phyloP scores from a whole-genome alignment of 2,113 vertebrate species.

The Danionella cerebrum region DNA sequence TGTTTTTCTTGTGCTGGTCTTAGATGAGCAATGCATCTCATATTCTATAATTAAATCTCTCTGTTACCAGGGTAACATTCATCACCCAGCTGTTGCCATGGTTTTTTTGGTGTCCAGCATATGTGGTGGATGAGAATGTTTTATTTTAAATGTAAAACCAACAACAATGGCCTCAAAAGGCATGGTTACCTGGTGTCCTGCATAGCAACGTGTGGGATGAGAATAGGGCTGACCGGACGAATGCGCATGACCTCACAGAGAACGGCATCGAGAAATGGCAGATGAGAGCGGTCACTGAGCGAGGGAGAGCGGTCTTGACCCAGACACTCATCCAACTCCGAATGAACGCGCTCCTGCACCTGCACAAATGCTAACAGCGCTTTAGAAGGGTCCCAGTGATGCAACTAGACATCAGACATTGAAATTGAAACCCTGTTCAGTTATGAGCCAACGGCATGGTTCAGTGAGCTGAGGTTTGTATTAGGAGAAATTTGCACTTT shows the following conservation, averaged over 20 bases:
- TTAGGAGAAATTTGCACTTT: too few species aligned
- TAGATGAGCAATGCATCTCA: too few species aligned
- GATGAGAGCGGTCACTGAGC: conserved; percentile 49
- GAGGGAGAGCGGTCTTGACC: conserved; percentile 47
- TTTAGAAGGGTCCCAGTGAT: too few species aligned
- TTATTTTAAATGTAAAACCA: conserved; percentile 4
- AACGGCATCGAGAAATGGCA: conserved; percentile 64
- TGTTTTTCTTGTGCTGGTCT: too few species aligned
- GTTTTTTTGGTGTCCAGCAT: too few species aligned
- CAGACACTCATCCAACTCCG: conserved; percentile 63
- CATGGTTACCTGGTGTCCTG: conserved; percentile 55
- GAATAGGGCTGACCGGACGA: conserved; percentile 64
- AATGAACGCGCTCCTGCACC: conserved; percentile 63
- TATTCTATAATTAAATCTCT: too few species aligned
- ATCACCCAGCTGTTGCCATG: too few species aligned
- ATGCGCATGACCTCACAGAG: conserved; percentile 70
- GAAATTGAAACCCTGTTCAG: too few species aligned
- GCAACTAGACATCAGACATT: too few species aligned
- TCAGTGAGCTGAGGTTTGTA: too few species aligned
- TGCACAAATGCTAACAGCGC: conserved; percentile 13
- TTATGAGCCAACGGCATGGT: too few species aligned
- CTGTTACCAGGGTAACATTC: too few species aligned
- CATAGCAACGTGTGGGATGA: conserved; percentile 67
- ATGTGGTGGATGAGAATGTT: not conserved
- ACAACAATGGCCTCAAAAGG: conserved; percentile 25